Conservation (phyloP, 2,797 vertebrate genomes). For the Melopsittacus undulatus region DNA sequence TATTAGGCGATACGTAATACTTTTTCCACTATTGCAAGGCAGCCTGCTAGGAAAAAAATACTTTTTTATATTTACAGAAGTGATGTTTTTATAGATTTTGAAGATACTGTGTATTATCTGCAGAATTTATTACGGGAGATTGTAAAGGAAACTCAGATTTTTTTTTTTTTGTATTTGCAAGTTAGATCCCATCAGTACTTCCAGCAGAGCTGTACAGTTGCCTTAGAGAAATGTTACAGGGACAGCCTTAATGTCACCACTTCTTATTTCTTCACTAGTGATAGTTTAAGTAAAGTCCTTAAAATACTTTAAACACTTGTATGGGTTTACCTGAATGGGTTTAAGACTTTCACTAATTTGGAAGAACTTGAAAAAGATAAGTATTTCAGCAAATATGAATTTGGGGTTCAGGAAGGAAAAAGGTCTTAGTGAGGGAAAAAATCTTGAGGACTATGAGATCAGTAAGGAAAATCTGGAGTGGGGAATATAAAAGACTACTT, state of each 20-base stretch:
- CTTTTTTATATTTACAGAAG: neutral
- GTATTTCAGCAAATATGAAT: neutral
- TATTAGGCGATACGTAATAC: neutral
- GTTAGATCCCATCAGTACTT: neutral
- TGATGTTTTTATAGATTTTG: neutral
- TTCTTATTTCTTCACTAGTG: neutral
- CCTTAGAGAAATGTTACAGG: neutral
- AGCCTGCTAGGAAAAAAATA: neutral
- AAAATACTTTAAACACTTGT: neutral
- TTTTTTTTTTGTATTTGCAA: neutral
- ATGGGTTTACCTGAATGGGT: neutral
- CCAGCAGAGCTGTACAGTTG: neutral
- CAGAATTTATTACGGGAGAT: neutral
- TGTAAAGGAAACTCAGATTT: neutral
- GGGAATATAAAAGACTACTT: neutral
- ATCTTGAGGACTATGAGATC: neutral
- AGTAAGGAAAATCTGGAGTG: neutral
- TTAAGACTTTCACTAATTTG: neutral
- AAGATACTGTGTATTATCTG: neutral
- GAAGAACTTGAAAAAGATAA: neutral
- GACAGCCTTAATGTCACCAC: neutral
- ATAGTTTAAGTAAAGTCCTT: neutral
- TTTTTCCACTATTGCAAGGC: neutral
- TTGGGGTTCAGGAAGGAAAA: neutral
- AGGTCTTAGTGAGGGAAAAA: neutral